Base-by-base conservation (phyloP, 2,113 vertebrate species). In the Ovis canadensis region DNA sequence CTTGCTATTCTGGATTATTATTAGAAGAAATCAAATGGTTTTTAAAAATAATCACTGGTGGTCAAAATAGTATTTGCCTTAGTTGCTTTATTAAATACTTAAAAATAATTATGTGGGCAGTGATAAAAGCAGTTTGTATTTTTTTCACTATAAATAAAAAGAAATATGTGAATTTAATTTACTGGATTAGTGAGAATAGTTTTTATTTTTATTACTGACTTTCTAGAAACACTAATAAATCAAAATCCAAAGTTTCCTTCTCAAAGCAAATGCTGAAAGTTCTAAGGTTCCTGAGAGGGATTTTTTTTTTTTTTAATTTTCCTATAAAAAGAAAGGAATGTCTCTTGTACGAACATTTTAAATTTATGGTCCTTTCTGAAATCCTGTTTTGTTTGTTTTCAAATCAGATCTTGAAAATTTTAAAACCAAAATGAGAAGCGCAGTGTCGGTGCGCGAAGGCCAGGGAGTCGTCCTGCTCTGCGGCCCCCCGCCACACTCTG, bases 391-490 rank as follows among this genome's bases (percentile, higher is more conserved):
- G 33, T 97, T 78, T 96, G 97, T 93, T 98, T 97, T 97, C 54
- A 55, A 87, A 96, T 80, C 98, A 99, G 99, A 99, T 98, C 99
- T 99, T 6, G 99, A 99, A 82, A 99, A 98, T 98, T 99, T 99
- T 98, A 99, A 99, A 99, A 99, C 95, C 13, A 99, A 99, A 89
- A 99, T 98, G 97, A 99, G 99, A 97, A 99, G 99, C 25, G 98
- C 99, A 0, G 99, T 99, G 67, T 99, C 99, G 0, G 99, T 99
- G 64, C 99, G 99, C 0, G 99, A 99, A 97, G 99, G 99, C 60
- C 99, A 99, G 98, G 99, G 99, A 1, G 99, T 99, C 0, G 99
- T 99, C 97, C 98, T 99, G 95, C 98, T 99, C 60, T 99, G 99
- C 0, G 99, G 99, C 21, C 99, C 99, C 1, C 98, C 99, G 0